Base-by-base conservation (phyloP, 92 coral and sea anemone species). In the Heteractis magnifica region DNA sequence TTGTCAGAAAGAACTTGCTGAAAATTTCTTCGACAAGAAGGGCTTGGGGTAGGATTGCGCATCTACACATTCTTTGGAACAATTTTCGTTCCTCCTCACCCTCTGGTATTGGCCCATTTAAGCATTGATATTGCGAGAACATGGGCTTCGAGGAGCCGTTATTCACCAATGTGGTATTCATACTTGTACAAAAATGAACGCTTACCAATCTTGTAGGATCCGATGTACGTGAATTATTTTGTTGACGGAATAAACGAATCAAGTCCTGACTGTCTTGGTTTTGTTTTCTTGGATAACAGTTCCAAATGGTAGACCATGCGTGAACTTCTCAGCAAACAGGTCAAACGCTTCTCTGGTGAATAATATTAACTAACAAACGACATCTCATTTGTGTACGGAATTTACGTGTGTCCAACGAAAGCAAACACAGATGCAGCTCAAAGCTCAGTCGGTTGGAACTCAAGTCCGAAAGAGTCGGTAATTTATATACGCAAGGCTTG, bases 1-100 rank as follows among this genome's bases (percentile, higher is more conserved):
- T 85, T 44, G 89, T 51, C 49, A 94, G 77, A n/a, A 94, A 80
- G 78, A 94, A 77, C 75, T 92, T 92, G 86, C 89, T 94, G 76
- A 94, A 82, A 14, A 94, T 81, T 50, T 86, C 77, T 64, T 94
- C 98, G 21, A 49, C 88, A 20, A 78, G 72, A 10, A 81, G 86
- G 58, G 86, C 60, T 8, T 86, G 86, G 6, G 94, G 90, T 12
- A 85, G 83, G 18, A 91, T 87, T 10, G 19, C n/a, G 76, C 98
- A 94, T 5, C 56, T 14, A 83, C 98, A 94, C 49, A 84, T 80
- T 18, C 84, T 78, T 51, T 89, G 86, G 71, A 83, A 93, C 7
- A 83, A 79, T 8, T 13, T 9, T 72, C 87, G 83, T 49, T 52
- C 90, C 16, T 74, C 21, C 5, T 91, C 84, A 4, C 89, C 86